Conservation (phyloP, 2,797 vertebrate genomes). For the Lates japonicus region DNA sequence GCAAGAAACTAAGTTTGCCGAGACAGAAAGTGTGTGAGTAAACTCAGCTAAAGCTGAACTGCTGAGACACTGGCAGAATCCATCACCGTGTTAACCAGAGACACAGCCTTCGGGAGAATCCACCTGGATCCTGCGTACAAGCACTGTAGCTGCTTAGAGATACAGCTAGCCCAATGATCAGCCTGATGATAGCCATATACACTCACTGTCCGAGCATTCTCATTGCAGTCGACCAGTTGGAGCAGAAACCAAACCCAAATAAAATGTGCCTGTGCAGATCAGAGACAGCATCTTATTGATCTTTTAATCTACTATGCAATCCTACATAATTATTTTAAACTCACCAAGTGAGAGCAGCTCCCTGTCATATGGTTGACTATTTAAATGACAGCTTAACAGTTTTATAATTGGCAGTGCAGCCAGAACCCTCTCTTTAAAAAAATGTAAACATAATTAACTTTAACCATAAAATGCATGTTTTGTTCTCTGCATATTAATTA, state of each 20-base stretch:
- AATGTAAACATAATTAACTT: background rate
- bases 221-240: no score
- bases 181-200: background rate
- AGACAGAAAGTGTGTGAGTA: no score
- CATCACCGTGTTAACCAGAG: no score
- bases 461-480: background rate
- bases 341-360: background rate
- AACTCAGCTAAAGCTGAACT: no score
- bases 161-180: no score
- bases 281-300: constrained; percentile 23
- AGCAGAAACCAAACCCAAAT: background rate
- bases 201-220: background rate
- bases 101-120: no score
- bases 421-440: background rate
- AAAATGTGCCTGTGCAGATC: background rate
- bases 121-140: no score
- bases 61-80: no score
- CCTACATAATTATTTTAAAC: constrained; percentile 21
- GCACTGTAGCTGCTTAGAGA: no score
- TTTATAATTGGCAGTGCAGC: background rate
- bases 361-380: background rate
- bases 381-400: background rate
- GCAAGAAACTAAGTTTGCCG: no score
- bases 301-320: constrained; percentile 23
- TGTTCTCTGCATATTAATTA: background rate